Evolutionary conservation across 2,888 invertebrate species (phyloP).

Genomic region (Agrochola litura): DNA sequence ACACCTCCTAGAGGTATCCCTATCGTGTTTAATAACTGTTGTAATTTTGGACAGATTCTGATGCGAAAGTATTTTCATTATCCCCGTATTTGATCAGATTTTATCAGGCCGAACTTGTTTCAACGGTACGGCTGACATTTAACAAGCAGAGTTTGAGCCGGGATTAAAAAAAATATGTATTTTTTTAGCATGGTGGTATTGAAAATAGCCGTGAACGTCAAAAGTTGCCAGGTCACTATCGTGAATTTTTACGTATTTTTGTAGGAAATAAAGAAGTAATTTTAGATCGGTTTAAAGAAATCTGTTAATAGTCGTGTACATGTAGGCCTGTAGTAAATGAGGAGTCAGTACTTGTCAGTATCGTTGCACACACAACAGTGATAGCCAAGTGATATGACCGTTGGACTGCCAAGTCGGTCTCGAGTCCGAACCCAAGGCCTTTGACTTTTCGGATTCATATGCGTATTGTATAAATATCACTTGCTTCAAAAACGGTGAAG

Average conservation of each 20-base stretch:
- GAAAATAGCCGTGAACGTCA: not conserved
- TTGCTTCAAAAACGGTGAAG: too few species aligned
- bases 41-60: conserved; percentile 11
- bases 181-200: not conserved
- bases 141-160: conserved; percentile 41
- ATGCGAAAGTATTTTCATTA: conserved; percentile 57
- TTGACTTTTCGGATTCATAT: too few species aligned
- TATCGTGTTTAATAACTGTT: conserved; percentile 18
- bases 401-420: too few species aligned
- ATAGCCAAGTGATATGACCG: too few species aligned
- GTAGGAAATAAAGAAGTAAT: not conserved
- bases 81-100: conserved; percentile 47
- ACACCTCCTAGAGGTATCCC: conserved; percentile 16
- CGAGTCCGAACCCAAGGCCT: too few species aligned
- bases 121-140: conserved; percentile 35
- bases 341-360: too few species aligned
- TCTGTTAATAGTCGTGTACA: too few species aligned
- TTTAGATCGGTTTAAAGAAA: not conserved
- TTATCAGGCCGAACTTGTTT: conserved; percentile 45
- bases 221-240: not conserved
- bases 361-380: too few species aligned
- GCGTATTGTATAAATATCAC: too few species aligned
- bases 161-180: not conserved
- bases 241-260: not conserved
- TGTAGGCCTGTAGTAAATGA: too few species aligned